Base-by-base conservation (phyloP, 2,797 vertebrate species). In the Cynopterus sphinx region DNA sequence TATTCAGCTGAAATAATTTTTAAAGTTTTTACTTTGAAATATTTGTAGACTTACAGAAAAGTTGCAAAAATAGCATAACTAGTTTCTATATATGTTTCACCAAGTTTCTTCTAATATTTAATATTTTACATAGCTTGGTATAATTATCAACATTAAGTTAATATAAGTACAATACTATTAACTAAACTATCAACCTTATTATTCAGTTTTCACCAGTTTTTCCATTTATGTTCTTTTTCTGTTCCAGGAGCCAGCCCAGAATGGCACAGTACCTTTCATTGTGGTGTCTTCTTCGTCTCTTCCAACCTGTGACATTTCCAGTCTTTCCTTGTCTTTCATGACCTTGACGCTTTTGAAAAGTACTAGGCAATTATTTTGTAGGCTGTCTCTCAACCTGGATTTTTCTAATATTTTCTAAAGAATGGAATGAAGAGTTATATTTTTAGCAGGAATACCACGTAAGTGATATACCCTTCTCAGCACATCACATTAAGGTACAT, bases 1-100 rank as follows among this genome's bases (percentile, higher is more conserved):
- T 74, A 51, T 75, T 89, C 28, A 96, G 41, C 21, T 7, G 78
- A 97, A 96, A 86, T 91, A 46, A 24, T 53, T 33, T 71, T 68
- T 21, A 33, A 51, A 74, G 7, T 43, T 85, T 95, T 82, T 78
- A 68, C 31, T 67, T 91, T 77, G 7, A 82, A 75, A 88, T 85
- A 85, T n/a, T n/a, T 93, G 59, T 78, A 41, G 19, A 33, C 46
- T 81, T 71, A 33, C 15, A 59, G 49, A 90, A 95, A 57, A 51
- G 7, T 84, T 90, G 53, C 12, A 53, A 81, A 96, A 88, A 65
- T 73, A 57, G 10, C 63, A 24, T 22, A 55, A 22, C 16, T 55
- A 41, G 6, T 61, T 59, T 41, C 28, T 46, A 2, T 49, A 21
- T 65, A 55, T 21, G 3, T 15, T 78, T 91, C 22, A 88, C 33